Base-by-base conservation (phyloP, 1,140 invertebrate species). In the Tachypleus tridentatus region DNA sequence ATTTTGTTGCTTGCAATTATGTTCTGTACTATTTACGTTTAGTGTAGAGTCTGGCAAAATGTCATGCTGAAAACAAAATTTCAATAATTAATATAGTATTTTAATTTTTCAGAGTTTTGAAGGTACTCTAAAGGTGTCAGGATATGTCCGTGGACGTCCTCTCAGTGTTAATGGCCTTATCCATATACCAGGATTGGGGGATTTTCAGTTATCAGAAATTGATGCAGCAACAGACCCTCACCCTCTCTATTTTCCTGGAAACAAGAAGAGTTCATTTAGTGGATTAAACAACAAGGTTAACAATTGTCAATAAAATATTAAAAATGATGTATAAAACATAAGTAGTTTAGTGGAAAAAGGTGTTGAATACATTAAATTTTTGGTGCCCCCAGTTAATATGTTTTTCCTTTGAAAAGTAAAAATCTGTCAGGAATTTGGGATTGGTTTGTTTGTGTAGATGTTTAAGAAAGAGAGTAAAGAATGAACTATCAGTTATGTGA, bases 181-280 rank as follows among this genome's bases (percentile, higher is more conserved):
- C 58, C 90, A 98, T 73, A 84, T 98, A 61, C 85, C 90, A 61
- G 93, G 91, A 0, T 84, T 91, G 74, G 94, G 93, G 56, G 89
- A 96, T 74, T 98, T 88, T 76, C 93, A 97, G 80, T 85, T 98
- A 82, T 80, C 78, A 4, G 84, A 86, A 75, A 91, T 97, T 69
- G 85, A 87, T 78, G 81, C 83, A 2, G 75, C 81, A 0, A 76
- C 78, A 64, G 90, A 96, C 82, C 89, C 89, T 4, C 84, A 87
- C 77, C 82, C 84, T 64, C 72, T 10, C 8, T 62, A 62, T 62
- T 8, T 60, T 57, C 61, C 57, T 53, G 11, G 49, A 60, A 7
- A 53, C 49, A 29, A 29, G 10, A 66, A 57, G 56, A 60, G 61
- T 29, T 29, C 29, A 29, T 29, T 29, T 29, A 29, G 29, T 29